phyloP scores from a whole-genome alignment of 2,888 invertebrate species.

The Sycophila texana region DNA sequence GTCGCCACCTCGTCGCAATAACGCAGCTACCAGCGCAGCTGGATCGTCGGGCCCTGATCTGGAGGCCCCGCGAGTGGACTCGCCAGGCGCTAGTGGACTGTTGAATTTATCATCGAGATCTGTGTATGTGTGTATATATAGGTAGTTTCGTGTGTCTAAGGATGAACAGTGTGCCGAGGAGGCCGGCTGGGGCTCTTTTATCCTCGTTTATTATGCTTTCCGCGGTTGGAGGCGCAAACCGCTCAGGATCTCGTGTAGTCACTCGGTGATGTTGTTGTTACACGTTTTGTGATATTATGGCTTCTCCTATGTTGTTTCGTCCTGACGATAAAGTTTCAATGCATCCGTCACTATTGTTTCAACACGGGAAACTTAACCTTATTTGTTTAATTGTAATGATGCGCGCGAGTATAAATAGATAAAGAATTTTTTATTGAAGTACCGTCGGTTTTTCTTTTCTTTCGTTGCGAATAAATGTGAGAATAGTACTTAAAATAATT shows the following conservation, averaged over 20 bases:
- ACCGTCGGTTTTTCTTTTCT: no score
- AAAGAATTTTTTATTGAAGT: no score
- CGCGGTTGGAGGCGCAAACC: constrained; percentile 9
- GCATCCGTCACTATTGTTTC: no score
- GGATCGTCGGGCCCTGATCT: not conserved
- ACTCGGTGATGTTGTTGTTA: not conserved
- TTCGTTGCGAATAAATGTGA: no score
- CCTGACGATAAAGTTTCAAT: not conserved
- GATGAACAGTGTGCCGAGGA: not conserved
- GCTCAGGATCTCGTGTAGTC: not conserved
- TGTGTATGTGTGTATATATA: constrained; percentile 48
- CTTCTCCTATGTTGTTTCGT: not conserved
- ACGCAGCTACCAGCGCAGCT: constrained; percentile 58
- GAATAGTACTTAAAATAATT: not conserved
- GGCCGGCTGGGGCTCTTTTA: constrained; percentile 10
- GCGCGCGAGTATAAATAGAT: no score
- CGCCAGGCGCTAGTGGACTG: constrained; percentile 1
- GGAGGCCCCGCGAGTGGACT: not conserved
- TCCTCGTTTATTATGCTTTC: constrained; percentile 10
- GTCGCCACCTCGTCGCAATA: constrained; percentile 72
- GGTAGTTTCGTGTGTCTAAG: constrained; percentile 43
- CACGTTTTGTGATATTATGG: not conserved
- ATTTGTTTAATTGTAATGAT: no score
- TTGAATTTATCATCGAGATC: constrained; percentile 41
- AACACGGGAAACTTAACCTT: no score